A percentile compares a stretch with the other conserved stretches of the same genome.
Conservation (phyloP, 2,113 vertebrate genomes). For the Cyphomyrus plagiostoma region DNA sequence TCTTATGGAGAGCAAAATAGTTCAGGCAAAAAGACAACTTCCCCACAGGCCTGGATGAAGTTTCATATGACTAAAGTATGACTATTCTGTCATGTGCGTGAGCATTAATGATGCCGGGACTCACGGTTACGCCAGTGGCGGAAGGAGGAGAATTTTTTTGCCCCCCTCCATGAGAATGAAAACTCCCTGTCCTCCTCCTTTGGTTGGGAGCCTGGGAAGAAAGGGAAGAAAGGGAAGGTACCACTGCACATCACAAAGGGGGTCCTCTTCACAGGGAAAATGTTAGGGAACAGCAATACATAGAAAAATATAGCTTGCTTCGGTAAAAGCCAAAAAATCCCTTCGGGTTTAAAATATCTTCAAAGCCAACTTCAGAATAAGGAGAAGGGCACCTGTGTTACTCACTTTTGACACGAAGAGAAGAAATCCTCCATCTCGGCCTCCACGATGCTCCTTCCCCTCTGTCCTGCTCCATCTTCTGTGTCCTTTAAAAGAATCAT, state of each 20-base stretch:
- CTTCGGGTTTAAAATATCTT: background rate
- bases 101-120: background rate
- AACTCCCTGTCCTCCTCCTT: background rate
- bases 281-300: background rate
- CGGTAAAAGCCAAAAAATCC: background rate
- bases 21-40: background rate
- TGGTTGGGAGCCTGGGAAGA: background rate
- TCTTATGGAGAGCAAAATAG: background rate
- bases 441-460: background rate
- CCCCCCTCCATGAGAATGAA: background rate
- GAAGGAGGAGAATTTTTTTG: background rate
- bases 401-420: conserved; percentile 8
- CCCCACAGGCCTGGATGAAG: background rate
- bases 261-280: background rate
- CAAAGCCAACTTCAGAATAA: too few species aligned
- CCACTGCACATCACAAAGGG: background rate
- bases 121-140: background rate
- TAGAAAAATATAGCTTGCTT: background rate
- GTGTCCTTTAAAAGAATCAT: conserved; percentile 7
- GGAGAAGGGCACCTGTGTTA: background rate
- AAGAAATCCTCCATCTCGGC: conserved; percentile 3
- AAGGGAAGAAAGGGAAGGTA: background rate
- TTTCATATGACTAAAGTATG: background rate
- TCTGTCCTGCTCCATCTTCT: conserved; percentile 7
- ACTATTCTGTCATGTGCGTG: background rate